Evolutionary conservation across 2,888 invertebrate genomes (phyloP), one percentile per base, ranked within the genome.

Genomic region (Mimachlamys varia): DNA sequence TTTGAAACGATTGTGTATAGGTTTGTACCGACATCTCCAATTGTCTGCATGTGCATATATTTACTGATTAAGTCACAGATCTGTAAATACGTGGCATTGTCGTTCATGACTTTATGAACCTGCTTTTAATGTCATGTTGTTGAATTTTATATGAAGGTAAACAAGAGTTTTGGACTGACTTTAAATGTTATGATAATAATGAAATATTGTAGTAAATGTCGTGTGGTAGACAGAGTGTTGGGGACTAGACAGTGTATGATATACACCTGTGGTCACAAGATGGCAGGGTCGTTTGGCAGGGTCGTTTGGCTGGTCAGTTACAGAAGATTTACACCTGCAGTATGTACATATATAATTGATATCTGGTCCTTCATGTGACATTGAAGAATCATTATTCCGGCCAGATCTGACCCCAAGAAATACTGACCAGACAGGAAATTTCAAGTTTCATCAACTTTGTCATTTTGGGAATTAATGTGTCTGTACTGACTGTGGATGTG

Each of bases 171-270:
- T 76, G 27, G 27, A 33, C 76, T 76, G 76, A 76, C 76, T 76
- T 58, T 76, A 76, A 76, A 76, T 27, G 76, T 76, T 33, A 76
- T 76, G 33, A 76, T 62, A 62, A 62, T 76, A 76, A 76, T 76
- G 76, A 76, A 33, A 33, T 33, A 33, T 22, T 5, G 27, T 33
- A 4, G 33, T 76, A 76, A 76, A 76, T 76, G 76, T 76, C 33
- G 76, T 76, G 33, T 76, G 76, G 7, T 33, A 76, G 27, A 33
- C 33, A 76, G 58, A 4, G 76, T 33, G 15, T 76, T 13, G 12
- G 76, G 27, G 27, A 76, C 13, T 5, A 58, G n/a, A 58, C 58
- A 58, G 53, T 53, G 53, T 58, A 10, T 58, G 7, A 15, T 53
- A 19, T 17, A 19, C n/a, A 58, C 22, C 7, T 7, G 22, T n/a